Percentiles rank a stretch among this genome's conserved stretches.
Conservation (phyloP, 2,888 invertebrate genomes). For the Pedicia rivosa region DNA sequence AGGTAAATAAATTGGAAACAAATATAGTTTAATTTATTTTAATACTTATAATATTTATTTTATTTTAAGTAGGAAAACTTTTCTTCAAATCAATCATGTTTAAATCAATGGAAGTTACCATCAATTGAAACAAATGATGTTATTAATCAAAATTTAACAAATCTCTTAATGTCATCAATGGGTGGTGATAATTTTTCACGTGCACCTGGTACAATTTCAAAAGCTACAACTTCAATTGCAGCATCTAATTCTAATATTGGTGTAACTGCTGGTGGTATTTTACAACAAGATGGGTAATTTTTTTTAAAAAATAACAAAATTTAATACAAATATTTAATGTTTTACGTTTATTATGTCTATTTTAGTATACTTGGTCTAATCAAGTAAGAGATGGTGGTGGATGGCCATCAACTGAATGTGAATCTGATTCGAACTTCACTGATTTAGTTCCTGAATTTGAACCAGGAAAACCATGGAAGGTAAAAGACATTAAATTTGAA, state of each 20-base stretch:
- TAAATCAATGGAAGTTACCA: constrained; percentile 86
- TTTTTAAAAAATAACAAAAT: background rate
- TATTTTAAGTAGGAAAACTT: constrained; percentile 2
- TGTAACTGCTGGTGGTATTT: constrained; percentile 13
- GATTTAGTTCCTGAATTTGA: constrained; percentile 95
- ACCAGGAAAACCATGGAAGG: constrained; percentile 98
- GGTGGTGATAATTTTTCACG: constrained; percentile 71
- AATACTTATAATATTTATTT: constrained; percentile 6
- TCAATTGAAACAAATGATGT: constrained; percentile 48
- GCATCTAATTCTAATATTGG: constrained; percentile 36
- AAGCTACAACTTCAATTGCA: constrained; percentile 37
- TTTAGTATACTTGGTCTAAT: constrained; percentile 55
- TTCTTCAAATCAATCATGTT: constrained; percentile 48
- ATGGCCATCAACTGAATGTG: constrained; percentile 51
- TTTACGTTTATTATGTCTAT: constrained; percentile 12
- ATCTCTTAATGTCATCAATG: constrained; percentile 33
- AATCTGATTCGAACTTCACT: constrained; percentile 49
- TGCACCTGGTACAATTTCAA: constrained; percentile 72
- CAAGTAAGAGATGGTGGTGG: constrained; percentile 58
- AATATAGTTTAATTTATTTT: background rate
- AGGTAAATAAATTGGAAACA: constrained; percentile 35
- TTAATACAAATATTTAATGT: constrained; percentile 6
- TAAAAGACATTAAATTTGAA: no score
- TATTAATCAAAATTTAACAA: background rate
- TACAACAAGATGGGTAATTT: constrained; percentile 47